Conservation (phyloP, 1,140 invertebrate genomes). For the Muscidifurax raptorellus region DNA sequence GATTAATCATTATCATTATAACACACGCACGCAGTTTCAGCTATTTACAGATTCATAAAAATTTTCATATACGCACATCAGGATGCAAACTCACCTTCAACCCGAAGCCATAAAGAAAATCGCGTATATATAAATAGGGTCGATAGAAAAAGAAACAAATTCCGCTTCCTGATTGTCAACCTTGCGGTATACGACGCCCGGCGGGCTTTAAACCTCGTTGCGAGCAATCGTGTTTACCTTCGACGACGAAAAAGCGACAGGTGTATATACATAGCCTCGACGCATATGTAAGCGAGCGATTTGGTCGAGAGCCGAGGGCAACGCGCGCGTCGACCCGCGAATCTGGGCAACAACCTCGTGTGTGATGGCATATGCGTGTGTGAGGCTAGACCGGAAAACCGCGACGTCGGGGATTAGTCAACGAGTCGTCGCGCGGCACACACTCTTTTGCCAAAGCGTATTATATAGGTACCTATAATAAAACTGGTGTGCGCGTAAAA, state of each 20-base stretch:
- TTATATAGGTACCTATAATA: background rate
- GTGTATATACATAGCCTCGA: background rate
- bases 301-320: background rate
- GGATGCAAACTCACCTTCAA: background rate
- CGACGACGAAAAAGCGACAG: background rate
- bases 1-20: background rate
- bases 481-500: background rate
- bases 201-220: background rate
- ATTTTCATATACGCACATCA: background rate
- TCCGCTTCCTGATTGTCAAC: background rate
- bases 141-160: background rate
- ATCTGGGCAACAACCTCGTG: conserved; percentile 24
- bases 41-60: background rate
- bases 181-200: background rate
- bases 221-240: background rate
- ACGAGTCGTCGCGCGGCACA: background rate
- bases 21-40: background rate
- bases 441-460: background rate
- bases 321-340: background rate
- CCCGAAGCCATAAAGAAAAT: background rate
- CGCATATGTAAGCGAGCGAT: background rate
- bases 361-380: background rate
- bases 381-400: conserved; percentile 26
- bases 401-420: background rate
- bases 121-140: too few relatives aligned